These are phyloP conservation scores for Archivesica marissinica DNA, from an alignment of 1,140 invertebrate species.

Conservation along the genomic window DNA sequence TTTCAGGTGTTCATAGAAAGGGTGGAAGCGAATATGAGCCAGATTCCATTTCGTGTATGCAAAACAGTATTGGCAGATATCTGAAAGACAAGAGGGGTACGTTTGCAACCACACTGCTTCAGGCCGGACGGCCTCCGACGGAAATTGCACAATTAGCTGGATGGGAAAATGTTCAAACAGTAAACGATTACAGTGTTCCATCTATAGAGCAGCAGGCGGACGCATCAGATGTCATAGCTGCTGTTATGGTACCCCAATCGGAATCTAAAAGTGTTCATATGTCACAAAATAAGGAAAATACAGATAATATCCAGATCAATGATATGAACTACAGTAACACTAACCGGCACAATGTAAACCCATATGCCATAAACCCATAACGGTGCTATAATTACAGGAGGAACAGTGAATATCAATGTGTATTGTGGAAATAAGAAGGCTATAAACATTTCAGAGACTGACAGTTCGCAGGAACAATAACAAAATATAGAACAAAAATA, in stretches of 20 bases:
- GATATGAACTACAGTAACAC: not conserved
- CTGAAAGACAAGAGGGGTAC: too few relatives aligned
- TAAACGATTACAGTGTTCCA: slow-evolving; percentile 10
- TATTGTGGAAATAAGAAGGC: not conserved
- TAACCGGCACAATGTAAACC: not conserved
- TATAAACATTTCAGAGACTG: too few relatives aligned
- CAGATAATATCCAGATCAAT: not conserved
- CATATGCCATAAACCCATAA: not conserved
- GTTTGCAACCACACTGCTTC: slow-evolving; percentile 10
- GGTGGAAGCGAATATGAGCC: too few relatives aligned
- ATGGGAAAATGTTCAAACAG: slow-evolving; percentile 28
- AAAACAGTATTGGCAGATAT: too few relatives aligned
- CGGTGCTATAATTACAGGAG: not conserved
- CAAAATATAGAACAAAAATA: too few relatives aligned
- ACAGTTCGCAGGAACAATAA: too few relatives aligned
- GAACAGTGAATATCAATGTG: not conserved
- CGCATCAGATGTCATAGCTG: slow-evolving; percentile 20
- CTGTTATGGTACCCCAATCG: not conserved
- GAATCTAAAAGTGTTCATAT: not conserved
- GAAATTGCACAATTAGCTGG: slow-evolving; percentile 34
- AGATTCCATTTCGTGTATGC: too few relatives aligned
- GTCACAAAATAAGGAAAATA: not conserved
- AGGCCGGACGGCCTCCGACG: not conserved
- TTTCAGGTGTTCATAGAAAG: too few relatives aligned
- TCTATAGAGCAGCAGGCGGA: slow-evolving; percentile 14